A percentile compares a stretch with the other conserved stretches of the same genome.
Conservation (phyloP, 1,140 invertebrate species). For the Diorhabda carinulata region DNA sequence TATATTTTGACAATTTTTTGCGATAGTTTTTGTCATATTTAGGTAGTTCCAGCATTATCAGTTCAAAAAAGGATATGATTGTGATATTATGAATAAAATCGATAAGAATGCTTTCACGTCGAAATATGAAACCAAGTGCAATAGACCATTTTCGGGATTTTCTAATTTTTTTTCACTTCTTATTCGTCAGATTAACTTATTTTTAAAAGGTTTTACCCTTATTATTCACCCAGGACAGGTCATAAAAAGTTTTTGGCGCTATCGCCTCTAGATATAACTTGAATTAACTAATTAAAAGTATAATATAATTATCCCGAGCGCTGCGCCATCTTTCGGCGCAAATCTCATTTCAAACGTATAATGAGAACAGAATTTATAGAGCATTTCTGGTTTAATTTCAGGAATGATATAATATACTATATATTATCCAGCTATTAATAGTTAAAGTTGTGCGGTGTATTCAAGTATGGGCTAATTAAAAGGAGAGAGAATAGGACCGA, state of each 20-base stretch:
- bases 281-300: constrained; percentile 7
- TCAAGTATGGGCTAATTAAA: constrained; percentile 33
- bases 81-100: too few relatives aligned
- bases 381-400: constrained; percentile 30
- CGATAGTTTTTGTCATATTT: too few relatives aligned
- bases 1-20: too few relatives aligned
- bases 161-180: too few relatives aligned
- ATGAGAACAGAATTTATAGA: constrained; percentile 18
- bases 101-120: too few relatives aligned
- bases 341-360: constrained; percentile 12
- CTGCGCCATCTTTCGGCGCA: constrained; percentile 5
- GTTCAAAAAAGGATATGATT: too few relatives aligned
- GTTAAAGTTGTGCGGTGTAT: constrained; percentile 34
- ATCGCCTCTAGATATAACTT: not conserved
- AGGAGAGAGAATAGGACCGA: constrained; percentile 26
- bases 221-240: not conserved
- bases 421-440: constrained; percentile 33
- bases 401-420: constrained; percentile 31
- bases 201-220: too few relatives aligned
- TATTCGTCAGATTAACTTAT: too few relatives aligned
- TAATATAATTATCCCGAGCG: constrained; percentile 6
- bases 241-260: not conserved
- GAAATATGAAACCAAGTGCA: too few relatives aligned
- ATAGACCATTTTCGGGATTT: too few relatives aligned
- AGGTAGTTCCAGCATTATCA: too few relatives aligned